Evolutionary conservation across 2,113 vertebrate genomes (phyloP).

Genomic region (Cromileptes altivelis): DNA sequence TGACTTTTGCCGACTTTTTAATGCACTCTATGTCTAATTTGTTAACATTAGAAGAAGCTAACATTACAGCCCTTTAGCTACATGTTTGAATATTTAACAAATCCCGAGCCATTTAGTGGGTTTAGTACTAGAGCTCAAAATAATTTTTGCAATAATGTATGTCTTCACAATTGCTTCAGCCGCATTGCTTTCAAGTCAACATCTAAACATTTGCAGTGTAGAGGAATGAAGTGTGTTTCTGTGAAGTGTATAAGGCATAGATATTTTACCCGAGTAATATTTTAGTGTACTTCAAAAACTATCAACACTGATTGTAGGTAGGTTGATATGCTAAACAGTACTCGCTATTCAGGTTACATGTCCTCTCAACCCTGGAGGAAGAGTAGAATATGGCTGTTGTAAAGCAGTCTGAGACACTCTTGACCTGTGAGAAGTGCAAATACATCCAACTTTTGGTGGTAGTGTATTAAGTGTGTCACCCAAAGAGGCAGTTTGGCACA

Average conservation of each 20-base stretch:
- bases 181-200: conserved; percentile 38
- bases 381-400: conserved; percentile 57
- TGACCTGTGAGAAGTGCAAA: conserved; percentile 32
- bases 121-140: conserved; percentile 16
- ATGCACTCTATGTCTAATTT: conserved; percentile 18
- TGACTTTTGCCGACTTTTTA: conserved; percentile 16
- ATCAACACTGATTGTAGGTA: conserved; percentile 55
- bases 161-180: conserved; percentile 29
- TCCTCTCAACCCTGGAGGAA: conserved; percentile 20
- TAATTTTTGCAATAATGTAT: not conserved
- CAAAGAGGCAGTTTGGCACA: conserved; percentile 15
- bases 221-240: conserved; percentile 47
- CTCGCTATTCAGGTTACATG: conserved; percentile 41
- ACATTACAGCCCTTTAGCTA: conserved; percentile 48
- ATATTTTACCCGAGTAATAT: conserved; percentile 38
- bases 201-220: conserved; percentile 20
- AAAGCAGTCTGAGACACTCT: conserved; percentile 27
- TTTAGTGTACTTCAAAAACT: conserved; percentile 53
- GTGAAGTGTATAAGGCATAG: conserved; percentile 59
- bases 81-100: conserved; percentile 15
- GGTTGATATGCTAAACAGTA: conserved; percentile 35
- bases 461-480: conserved; percentile 29
- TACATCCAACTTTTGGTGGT: conserved; percentile 39
- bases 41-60: conserved; percentile 28
- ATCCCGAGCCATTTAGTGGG: not conserved